Base-by-base conservation (phyloP, 1,140 invertebrate species). In the Pseudachorutes palmiensis region DNA sequence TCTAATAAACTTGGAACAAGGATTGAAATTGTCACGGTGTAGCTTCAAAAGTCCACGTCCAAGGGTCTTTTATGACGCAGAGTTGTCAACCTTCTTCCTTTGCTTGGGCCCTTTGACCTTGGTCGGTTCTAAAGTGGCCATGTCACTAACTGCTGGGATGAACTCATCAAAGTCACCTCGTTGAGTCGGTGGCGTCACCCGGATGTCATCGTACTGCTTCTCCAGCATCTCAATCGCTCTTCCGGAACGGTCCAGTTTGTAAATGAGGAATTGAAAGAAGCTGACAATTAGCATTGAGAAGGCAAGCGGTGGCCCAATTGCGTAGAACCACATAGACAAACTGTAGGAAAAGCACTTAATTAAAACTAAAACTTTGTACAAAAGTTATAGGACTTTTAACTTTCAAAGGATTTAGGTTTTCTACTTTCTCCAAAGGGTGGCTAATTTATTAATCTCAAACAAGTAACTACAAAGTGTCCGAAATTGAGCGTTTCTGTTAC, bases 191-290 rank as follows among this genome's bases (percentile, higher is more conserved):
- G 51, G 24, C 51, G 5, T 55, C 24, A 16, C 12, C 24, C 51
- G 12, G 5, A 55, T 24, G 24, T 55, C 51, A 55, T 55, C 51
- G 24, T 55, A 55, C 24, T 55, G 14, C 51, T 26, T 55, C 51
- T 55, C 51, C 3, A 16, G 24, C 2, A 62, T 48, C 1, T 68
- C 69, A 22, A 65, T 71, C 16, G 32, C 57, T 60, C 65, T 63
- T n/a, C 64, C 51, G 28, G 70, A 66, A 26, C 75, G 77, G 59
- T 87, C 82, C 69, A 90, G 78, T 75, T 88, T 86, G 65, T 78
- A 83, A 75, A 89, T 86, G 76, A 89, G 85, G 80, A 86, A 89
- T 61, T 90, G 88, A 71, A 91, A 90, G 70, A 89, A 84, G 28
- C 80, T 82, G 30, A 90, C 77, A 59, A 91, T 84, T 0, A 83